Evolutionary conservation across 2,113 vertebrate genomes (phyloP).

Genomic region (Aspidoscelis tigris): DNA sequence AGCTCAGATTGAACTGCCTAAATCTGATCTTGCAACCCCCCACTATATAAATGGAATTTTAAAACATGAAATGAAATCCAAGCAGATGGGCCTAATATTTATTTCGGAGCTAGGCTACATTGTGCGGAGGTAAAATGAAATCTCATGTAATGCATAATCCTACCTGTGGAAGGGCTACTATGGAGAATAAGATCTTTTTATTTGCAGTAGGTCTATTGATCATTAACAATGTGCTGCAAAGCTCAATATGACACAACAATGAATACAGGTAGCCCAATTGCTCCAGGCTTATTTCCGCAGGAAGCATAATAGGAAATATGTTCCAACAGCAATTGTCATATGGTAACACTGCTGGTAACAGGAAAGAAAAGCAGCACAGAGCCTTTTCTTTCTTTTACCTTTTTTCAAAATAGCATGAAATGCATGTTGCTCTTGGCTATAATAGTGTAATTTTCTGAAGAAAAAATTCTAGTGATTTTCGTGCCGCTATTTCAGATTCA

Average conservation of each 20-base stretch:
- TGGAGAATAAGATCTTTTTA: conserved; percentile 21
- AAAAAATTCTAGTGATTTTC: background rate
- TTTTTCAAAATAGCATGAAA: background rate
- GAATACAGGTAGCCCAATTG: conserved; percentile 21
- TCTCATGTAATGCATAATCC: background rate
- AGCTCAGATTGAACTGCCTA: no score
- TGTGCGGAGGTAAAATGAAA: conserved; percentile 6
- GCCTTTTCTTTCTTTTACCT: background rate
- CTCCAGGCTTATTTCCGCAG: conserved; percentile 29
- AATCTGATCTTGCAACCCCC: no score
- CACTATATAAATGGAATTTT: background rate
- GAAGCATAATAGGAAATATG: conserved; percentile 29
- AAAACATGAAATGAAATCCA: conserved; percentile 1
- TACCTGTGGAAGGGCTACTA: conserved; percentile 2
- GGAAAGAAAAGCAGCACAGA: conserved; percentile 2
- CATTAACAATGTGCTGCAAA: background rate
- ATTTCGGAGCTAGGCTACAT: background rate
- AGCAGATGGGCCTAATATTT: background rate
- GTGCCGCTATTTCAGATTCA: conserved; percentile 1
- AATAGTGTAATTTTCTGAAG: conserved; percentile 4
- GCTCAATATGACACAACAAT: conserved; percentile 17
- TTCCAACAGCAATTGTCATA: conserved; percentile 27
- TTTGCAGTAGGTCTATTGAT: conserved; percentile 11
- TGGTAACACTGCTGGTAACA: background rate
- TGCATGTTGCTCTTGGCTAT: background rate